Percentiles rank a stretch among this genome's conserved stretches.
Conservation (phyloP, 1,140 invertebrate genomes). For the Drosophila tani region DNA sequence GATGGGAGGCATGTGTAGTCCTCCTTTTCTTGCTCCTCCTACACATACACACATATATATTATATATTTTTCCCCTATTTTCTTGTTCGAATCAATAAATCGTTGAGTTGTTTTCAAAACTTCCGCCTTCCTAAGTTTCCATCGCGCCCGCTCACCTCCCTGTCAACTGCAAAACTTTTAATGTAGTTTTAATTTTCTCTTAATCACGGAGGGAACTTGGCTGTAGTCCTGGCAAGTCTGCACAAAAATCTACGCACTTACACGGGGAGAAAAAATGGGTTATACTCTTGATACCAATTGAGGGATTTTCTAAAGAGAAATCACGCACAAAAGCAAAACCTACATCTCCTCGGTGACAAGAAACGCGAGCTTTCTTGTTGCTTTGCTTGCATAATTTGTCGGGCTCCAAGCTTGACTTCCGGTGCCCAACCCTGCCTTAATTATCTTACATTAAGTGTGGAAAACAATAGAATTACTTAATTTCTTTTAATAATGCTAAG, state of each 20-base stretch:
- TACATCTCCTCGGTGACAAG: too few species aligned
- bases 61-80: constrained; percentile 23
- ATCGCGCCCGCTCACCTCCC: constrained; percentile 5
- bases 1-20: constrained; percentile 1
- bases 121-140: constrained; percentile 12
- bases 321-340: neutral
- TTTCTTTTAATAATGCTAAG: too few species aligned
- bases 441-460: neutral
- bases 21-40: neutral
- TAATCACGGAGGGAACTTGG: constrained; percentile 74
- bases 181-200: constrained; percentile 84
- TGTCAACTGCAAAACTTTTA: constrained; percentile 82
- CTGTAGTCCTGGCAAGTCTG: constrained; percentile 41
- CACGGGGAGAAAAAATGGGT: neutral
- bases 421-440: too few species aligned
- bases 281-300: too few species aligned
- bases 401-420: too few species aligned
- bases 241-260: constrained; percentile 58
- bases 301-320: neutral
- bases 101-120: constrained; percentile 41
- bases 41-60: constrained; percentile 6
- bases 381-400: neutral
- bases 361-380: too few species aligned
- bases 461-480: neutral
- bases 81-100: constrained; percentile 56